Base-by-base conservation (phyloP, 2,113 vertebrate species). In the Saimiri boliviensis region DNA sequence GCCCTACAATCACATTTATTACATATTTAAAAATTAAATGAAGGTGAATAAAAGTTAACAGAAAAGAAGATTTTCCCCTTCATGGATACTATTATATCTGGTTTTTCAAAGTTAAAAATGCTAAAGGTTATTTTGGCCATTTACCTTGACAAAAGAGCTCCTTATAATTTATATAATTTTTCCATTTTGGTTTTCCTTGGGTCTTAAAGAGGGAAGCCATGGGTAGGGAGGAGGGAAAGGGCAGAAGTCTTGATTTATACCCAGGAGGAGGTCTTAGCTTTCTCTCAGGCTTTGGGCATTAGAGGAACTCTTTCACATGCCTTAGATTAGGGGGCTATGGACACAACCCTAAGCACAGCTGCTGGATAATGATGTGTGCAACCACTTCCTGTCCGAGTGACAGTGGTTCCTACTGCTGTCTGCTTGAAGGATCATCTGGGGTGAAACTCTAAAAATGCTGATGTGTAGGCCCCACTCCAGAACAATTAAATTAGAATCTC, bases 1-100 rank as follows among this genome's bases (percentile, higher is more conserved):
- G 98, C 97, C 97, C 98, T 98, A 99, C 99, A 98, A 99, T 99
- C 99, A 97, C 99, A 98, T 99, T 99, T 99, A 99, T 99, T 99
- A 99, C 99, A 99, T 99, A 98, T 99, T 99, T 99, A 98, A 99
- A 99, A 99, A 98, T 98, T 98, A 99, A 98, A 98, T 99, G 99
- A 98, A 99, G 98, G 98, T 98, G 98, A 99, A 98, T 91, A 83
- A 54, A 98, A 95, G 94, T 98, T 88, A 98, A 96, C 52, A 97
- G 94, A 91, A 96, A 96, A 98, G 66, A 96, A 98, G 98, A 88
- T 97, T 98, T 98, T 85, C 89, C 79, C 68, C 42, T 97, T 95
- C 45, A 25, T 4, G 6, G 68, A 81, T 91, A 90, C 54, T 70
- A 3, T 63, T 66, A n/a, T n/a, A 40, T 82, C 84, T 86, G 54